phyloP scores from a whole-genome alignment of 1,140 invertebrate species.

The Patella vulgata region DNA sequence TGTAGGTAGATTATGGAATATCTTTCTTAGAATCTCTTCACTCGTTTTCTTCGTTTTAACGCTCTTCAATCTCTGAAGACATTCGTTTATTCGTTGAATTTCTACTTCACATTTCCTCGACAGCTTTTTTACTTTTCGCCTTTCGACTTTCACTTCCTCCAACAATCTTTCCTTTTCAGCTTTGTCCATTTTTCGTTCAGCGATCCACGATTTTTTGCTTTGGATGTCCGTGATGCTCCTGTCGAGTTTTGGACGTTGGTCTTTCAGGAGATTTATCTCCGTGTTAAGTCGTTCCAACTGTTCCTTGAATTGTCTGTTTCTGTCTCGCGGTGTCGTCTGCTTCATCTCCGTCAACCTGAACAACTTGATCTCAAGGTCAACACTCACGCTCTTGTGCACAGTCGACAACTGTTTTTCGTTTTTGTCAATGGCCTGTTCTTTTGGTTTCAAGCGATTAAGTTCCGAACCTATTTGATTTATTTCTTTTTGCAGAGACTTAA shows the following conservation, averaged over 20 bases:
- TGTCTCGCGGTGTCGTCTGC: slow-evolving; percentile 6
- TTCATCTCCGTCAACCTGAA: slow-evolving; percentile 26
- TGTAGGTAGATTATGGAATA: slow-evolving; percentile 48
- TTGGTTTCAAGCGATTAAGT: slow-evolving; percentile 32
- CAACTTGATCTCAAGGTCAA: slow-evolving; percentile 47
- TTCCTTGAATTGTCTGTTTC: slow-evolving; percentile 29
- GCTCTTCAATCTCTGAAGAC: slow-evolving; percentile 39
- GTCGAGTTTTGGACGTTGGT: slow-evolving; percentile 29
- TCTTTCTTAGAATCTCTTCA: slow-evolving; percentile 47
- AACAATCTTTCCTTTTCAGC: slow-evolving; percentile 19
- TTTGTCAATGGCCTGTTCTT: slow-evolving; percentile 22
- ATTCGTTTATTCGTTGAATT: slow-evolving; percentile 32
- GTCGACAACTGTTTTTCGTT: slow-evolving; percentile 27
- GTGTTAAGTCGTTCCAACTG: slow-evolving; percentile 23
- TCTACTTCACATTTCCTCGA: slow-evolving; percentile 41
- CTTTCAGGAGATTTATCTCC: slow-evolving; percentile 33
- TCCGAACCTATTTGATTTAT: slow-evolving; percentile 26
- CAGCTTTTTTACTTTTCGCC: slow-evolving; percentile 14
- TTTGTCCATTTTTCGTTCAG: slow-evolving; percentile 3
- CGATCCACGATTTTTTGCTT: slow-evolving; percentile 30
- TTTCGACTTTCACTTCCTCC: slow-evolving; percentile 17
- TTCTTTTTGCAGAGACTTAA: slow-evolving; percentile 36
- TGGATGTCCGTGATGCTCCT: slow-evolving; percentile 34
- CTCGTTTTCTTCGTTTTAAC: slow-evolving; percentile 46
- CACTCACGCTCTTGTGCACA: slow-evolving; percentile 33